These are phyloP conservation scores for Macroglossus sobrinus DNA, from an alignment of 2,113 vertebrate species.

Conservation along the genomic window DNA sequence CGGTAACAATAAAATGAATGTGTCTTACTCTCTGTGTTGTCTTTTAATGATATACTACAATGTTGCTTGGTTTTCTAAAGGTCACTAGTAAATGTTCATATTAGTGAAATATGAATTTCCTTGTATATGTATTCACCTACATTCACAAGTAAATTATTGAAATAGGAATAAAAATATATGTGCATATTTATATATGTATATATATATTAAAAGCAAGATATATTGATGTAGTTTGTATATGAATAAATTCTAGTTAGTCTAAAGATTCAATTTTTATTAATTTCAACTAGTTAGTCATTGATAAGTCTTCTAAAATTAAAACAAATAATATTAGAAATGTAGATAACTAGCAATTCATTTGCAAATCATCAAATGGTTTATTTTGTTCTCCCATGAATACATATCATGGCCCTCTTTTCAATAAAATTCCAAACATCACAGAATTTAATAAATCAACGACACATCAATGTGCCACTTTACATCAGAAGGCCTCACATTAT, in stretches of 20 bases:
- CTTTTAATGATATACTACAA: neutral
- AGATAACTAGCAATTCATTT: neutral
- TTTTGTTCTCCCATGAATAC: neutral
- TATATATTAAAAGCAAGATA: neutral
- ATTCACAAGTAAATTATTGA: neutral
- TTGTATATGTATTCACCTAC: neutral
- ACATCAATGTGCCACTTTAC: neutral
- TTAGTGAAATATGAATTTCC: neutral
- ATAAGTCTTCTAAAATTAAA: neutral
- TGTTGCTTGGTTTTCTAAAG: neutral
- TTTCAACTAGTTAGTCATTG: neutral
- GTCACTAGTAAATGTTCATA: neutral
- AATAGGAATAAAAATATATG: neutral
- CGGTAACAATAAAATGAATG: neutral
- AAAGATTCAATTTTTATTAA: neutral
- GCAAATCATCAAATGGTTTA: neutral
- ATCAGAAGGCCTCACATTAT: neutral
- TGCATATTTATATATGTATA: neutral
- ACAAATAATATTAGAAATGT: neutral
- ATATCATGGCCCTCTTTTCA: neutral
- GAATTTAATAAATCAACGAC: neutral
- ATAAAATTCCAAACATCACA: neutral
- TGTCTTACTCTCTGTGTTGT: neutral
- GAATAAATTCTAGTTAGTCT: neutral
- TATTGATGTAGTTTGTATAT: neutral